Percentiles rank a stretch among this genome's conserved stretches.
Evolutionary conservation across 1,140 invertebrate species (phyloP).

Genomic region (Carposina sasakii): DNA sequence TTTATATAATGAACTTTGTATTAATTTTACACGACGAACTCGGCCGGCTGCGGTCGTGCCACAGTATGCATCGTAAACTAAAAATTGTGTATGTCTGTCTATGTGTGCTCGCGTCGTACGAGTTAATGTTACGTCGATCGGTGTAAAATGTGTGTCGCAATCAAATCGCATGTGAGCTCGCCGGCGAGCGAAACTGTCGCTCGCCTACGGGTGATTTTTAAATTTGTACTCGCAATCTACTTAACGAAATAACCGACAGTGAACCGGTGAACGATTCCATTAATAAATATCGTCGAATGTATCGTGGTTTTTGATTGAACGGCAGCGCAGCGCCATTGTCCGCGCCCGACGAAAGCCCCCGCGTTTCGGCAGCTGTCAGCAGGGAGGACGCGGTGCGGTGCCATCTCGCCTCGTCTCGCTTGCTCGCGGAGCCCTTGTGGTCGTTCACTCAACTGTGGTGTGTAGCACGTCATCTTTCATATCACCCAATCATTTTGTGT

Average conservation of each 20-base stretch:
- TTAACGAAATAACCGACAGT: slow-evolving; percentile 71
- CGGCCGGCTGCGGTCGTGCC: slow-evolving; percentile 65
- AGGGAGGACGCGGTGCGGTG: slow-evolving; percentile 64
- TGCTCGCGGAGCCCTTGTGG: slow-evolving; percentile 29
- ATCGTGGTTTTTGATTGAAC: slow-evolving; percentile 55
- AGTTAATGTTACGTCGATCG: slow-evolving; percentile 71
- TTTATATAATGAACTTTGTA: slow-evolving; percentile 73
- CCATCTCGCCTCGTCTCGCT: slow-evolving; percentile 46
- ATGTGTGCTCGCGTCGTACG: slow-evolving; percentile 72
- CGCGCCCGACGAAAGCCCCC: slow-evolving; percentile 63
- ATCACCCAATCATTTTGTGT: slow-evolving; percentile 32
- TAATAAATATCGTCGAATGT: slow-evolving; percentile 75
- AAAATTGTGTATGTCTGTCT: slow-evolving; percentile 72
- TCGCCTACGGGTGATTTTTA: slow-evolving; percentile 63
- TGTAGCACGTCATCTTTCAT: slow-evolving; percentile 35
- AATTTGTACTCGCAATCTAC: slow-evolving; percentile 72
- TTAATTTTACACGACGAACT: slow-evolving; percentile 74
- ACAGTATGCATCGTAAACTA: slow-evolving; percentile 68
- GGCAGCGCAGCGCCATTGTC: slow-evolving; percentile 62
- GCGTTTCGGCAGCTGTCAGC: slow-evolving; percentile 64
- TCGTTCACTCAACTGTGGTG: slow-evolving; percentile 23
- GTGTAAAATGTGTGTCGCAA: slow-evolving; percentile 71
- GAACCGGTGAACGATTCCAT: slow-evolving; percentile 72
- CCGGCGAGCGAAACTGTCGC: slow-evolving; percentile 48
- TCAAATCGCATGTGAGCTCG: slow-evolving; percentile 63